A percentile compares a stretch with the other conserved stretches of the same genome.
Conservation (phyloP, 2,113 vertebrate genomes). For the Aepyceros melampus region DNA sequence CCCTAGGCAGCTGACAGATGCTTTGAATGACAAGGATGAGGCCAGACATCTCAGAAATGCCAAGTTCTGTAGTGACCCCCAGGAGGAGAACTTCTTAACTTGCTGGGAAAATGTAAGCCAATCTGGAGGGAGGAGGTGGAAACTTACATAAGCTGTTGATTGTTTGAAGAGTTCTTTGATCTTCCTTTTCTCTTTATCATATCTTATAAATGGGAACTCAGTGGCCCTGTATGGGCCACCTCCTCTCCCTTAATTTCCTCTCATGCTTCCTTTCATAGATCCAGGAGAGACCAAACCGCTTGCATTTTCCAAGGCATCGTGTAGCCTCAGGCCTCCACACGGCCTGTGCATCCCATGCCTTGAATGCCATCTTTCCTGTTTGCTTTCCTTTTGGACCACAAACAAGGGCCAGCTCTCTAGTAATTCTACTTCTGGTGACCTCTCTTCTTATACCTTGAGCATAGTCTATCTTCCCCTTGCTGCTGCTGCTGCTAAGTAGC, state of each 20-base stretch:
- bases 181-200: neutral
- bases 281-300: neutral
- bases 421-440: too few species aligned
- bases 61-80: neutral
- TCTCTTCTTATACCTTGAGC: accelerated
- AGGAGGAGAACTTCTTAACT: neutral
- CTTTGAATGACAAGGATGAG: neutral
- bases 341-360: accelerated
- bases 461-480: neutral
- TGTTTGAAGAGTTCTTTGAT: neutral
- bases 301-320: neutral
- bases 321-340: accelerated
- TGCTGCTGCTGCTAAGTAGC: too few species aligned
- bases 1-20: neutral
- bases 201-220: neutral
- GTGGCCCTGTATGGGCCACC: neutral
- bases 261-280: neutral
- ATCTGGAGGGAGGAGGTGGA: neutral
- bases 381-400: neutral
- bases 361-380: neutral
- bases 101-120: neutral
- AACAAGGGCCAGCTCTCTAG: neutral
- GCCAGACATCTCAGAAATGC: neutral
- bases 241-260: neutral
- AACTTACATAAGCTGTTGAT: neutral